Base-by-base conservation (phyloP, 2,797 vertebrate genomes). In the Phoxinus dragarum region DNA sequence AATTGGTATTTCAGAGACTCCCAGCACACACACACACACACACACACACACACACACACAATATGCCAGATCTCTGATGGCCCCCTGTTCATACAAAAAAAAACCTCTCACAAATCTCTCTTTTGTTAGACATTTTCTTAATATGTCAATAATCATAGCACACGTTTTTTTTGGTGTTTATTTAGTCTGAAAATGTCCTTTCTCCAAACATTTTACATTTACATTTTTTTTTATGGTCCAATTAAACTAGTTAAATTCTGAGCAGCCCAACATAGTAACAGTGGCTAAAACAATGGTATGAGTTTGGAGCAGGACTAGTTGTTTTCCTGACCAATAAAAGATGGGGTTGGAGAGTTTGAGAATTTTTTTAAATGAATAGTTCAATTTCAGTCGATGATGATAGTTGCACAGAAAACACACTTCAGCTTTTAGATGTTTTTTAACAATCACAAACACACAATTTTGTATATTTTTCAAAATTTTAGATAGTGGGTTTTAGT, bases 1-100 rank as follows among this genome's bases (percentile, higher is more conserved):
- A 76, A 82, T 82, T 38, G 38, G 40, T 8, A 59, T 72, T 87
- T 85, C 42, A 80, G 31, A 83, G 40, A 36, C 52, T 16, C 38
- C 38, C 36, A 69, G 49, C 2, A 6, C 79, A 47, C 12, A 52
- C 59, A 78, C 40, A 69, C 79, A 71, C 38, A 44, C 68, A 44
- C 69, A 40, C 40, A 66, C 54, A n/a, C 8, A 44, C 67, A 68
- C 34, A 67, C 27, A 84, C 77, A 85, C 75, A 56, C 38, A 80
- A 19, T 21, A 23, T 6, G 5, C 49, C 47, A 64, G 21, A 64
- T 66, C 16, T 23, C 42, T 19, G 34, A 44, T 68, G 67, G 75
- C 69, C 74, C 49, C 61, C 64, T 44, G 21, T 81, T 59, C 11
- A 73, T 64, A 73, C 38, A 81, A 36, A 67, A 31, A 69, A 81